Base-by-base conservation (phyloP, 2,797 vertebrate genomes). In the Catharus ustulatus region DNA sequence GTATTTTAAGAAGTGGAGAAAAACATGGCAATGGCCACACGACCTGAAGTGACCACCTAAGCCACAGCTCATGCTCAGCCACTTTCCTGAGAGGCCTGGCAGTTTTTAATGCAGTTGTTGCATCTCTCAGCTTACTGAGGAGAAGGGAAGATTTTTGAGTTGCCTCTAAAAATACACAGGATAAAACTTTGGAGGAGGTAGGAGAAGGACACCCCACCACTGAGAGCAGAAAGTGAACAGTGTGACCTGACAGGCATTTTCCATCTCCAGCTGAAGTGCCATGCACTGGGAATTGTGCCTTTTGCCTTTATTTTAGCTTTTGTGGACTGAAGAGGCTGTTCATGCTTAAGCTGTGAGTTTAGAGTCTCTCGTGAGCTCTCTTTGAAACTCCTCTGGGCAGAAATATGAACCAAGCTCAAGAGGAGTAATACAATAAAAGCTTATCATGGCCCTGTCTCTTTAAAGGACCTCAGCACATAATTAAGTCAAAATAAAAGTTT, bases 401-500 rank as follows among this genome's bases (percentile, higher is more conserved):
- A 90, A 87, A 91, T 92, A 94, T 46, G 82, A 92, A 83, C 71
- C 23, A 42, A 48, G 30, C 72, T 93, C n/a, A 29, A 42, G 80
- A 82, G 42, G 54, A 92, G 68, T 8, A 38, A 52, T 42, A 72
- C n/a, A 87, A 87, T 54, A 80, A 93, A 87, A 87, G 23, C 62
- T 90, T 81, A 92, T 94, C 69, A 40, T 3, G 48, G 36, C 23
- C 73, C 27, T 86, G 87, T 66, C 52, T 67, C 93, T 96, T 94
- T 79, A 92, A 93, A 92, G 84, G 77, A 92, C 86, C 26, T 72
- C 61, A 22, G 78, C 68, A 90, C 76, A 79, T 95, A 94, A 95
- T 96, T 95, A 95, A 95, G 72, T 68, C 77, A 94, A 96, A 96
- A 94, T 90, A 96, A 95, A 93, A 92, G 80, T 84, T 92, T 95